These are phyloP conservation scores for Sesamia nonagrioides DNA, from an alignment of 1,140 invertebrate species.

Conservation along the genomic window DNA sequence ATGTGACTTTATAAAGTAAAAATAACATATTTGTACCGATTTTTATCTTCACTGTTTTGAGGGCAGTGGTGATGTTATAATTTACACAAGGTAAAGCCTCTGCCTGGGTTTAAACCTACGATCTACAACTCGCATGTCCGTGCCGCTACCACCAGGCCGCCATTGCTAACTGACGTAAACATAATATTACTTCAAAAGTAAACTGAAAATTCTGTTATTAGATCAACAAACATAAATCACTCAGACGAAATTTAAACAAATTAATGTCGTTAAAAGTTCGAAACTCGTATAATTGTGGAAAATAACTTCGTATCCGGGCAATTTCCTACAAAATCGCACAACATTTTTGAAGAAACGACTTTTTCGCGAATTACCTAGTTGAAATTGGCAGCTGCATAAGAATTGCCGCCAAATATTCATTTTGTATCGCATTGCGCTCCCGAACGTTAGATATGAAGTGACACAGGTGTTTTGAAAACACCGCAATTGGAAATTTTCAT, in stretches of 20 bases:
- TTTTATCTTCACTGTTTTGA: too few relatives aligned
- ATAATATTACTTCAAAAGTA: too few relatives aligned
- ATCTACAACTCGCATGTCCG: too few relatives aligned
- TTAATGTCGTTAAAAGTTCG: background rate
- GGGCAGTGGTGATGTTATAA: too few relatives aligned
- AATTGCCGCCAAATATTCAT: constrained; percentile 62
- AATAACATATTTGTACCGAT: too few relatives aligned
- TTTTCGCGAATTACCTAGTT: constrained; percentile 3
- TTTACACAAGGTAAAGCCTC: too few relatives aligned
- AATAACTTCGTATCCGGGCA: background rate
- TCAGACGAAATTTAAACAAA: background rate
- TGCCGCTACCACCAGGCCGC: too few relatives aligned
- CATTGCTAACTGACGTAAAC: too few relatives aligned
- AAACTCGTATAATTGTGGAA: background rate
- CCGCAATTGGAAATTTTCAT: constrained; percentile 64
- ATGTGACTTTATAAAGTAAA: too few relatives aligned
- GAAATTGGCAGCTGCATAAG: constrained; percentile 49
- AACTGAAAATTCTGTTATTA: background rate
- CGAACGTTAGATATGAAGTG: constrained; percentile 40
- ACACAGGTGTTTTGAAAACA: constrained; percentile 60
- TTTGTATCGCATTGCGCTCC: constrained; percentile 43
- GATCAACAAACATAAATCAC: constrained; percentile 8
- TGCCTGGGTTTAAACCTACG: too few relatives aligned
- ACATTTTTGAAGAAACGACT: constrained; percentile 8
- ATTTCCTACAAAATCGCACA: background rate